phyloP scores from a whole-genome alignment of 2,888 invertebrate genomes.

The Microctonus brassicae region DNA sequence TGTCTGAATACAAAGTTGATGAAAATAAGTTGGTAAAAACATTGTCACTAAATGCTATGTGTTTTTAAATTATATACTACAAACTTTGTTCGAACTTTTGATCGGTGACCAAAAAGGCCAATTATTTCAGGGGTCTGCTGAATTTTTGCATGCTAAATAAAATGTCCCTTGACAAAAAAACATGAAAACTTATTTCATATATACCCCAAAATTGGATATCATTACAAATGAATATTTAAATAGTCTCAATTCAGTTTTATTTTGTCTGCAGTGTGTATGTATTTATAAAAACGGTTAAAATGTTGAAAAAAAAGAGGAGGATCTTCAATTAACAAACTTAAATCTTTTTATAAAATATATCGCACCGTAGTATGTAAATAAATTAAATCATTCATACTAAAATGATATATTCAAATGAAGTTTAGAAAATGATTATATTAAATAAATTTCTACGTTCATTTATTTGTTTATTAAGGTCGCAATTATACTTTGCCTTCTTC shows the following conservation, averaged over 20 bases:
- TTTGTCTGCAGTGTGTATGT: background rate
- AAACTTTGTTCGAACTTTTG: background rate
- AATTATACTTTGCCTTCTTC: background rate
- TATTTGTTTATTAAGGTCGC: background rate
- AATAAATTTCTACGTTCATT: too few species aligned
- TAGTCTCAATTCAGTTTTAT: background rate
- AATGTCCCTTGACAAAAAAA: too few species aligned
- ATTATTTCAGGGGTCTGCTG: background rate
- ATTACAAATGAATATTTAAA: background rate
- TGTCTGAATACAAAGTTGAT: background rate
- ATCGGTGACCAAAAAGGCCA: too few species aligned
- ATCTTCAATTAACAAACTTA: too few species aligned
- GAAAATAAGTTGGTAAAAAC: background rate
- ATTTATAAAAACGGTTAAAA: too few species aligned
- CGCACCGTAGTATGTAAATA: too few species aligned
- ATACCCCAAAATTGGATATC: background rate
- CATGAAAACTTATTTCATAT: too few species aligned
- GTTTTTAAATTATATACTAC: background rate
- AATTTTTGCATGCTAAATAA: background rate
- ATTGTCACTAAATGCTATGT: background rate
- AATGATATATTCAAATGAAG: too few species aligned
- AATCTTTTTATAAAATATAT: too few species aligned
- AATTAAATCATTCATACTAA: too few species aligned
- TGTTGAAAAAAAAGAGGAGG: too few species aligned
- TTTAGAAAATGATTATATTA: too few species aligned